Evolutionary conservation across 2,797 vertebrate species (phyloP), one percentile per base, ranked within the genome.

Genomic region (Clarias fuscus): DNA sequence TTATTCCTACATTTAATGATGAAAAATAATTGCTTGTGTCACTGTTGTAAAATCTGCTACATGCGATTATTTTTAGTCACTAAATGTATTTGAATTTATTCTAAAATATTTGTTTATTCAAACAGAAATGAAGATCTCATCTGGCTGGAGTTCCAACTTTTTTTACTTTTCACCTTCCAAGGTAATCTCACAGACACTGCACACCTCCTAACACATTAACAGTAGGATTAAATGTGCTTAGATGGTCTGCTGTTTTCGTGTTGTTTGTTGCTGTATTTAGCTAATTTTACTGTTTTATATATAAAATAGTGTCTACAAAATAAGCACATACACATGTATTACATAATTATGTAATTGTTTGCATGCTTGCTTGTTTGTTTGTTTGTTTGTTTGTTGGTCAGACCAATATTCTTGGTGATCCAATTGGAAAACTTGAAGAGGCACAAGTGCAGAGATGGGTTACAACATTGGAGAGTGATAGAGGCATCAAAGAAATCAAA

Each of bases 81-180:
- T 10, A 10, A 48, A 10, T 48, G 8, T 10, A 48, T 48, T 48
- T 48, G 1, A 48, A 48, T 48, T 43, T 24, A 5, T 48, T 40
- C 27, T 80, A 2, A 10, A 6, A 48, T 53, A 56, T 68, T 1
- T 56, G 67, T 79, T 18, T 8, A 77, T 43, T 80, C 4, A 43
- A 78, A 20, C 91, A 94, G 94, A 90, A 73, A 87, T 95, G 83
- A 94, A 90, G 89, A 93, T 95, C 87, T 83, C 92, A 17, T 91
- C 93, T 82, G 94, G 94, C 7, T 95, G 93, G 92, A 91, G 94
- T 75, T 90, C 93, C 83, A 95, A 90, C 89, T 94, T 94, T 82
- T 33, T 84, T 84, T 93, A 90, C 88, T 85, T 88, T 24, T 86
- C 91, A 70, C 18, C 89, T 71, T n/a, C 79, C 33, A 78, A 92